Evolutionary conservation across 2,888 invertebrate genomes (phyloP).

Genomic region (Punctoribates punctum): DNA sequence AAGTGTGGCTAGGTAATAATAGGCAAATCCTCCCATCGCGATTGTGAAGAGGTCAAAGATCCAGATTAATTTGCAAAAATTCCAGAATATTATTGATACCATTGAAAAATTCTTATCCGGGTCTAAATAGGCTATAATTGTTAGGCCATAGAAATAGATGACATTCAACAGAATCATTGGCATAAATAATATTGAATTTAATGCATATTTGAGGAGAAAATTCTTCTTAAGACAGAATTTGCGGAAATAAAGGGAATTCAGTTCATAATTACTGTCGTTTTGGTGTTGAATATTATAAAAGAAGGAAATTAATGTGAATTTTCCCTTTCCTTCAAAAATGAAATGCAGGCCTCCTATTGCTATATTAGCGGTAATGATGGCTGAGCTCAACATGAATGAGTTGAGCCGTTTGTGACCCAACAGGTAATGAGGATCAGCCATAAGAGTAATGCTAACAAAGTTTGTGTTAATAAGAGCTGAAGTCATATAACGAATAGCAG

Average conservation of each 20-base stretch:
- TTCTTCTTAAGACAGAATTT: not conserved
- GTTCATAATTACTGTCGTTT: not conserved
- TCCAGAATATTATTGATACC: not conserved
- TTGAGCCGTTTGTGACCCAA: not conserved
- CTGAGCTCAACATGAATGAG: not conserved
- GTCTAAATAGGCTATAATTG: conserved; percentile 17
- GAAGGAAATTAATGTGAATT: not conserved
- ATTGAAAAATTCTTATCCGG: not conserved
- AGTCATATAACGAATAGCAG: not conserved
- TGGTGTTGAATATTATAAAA: not conserved
- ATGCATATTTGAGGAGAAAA: not conserved
- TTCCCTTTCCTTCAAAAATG: not conserved
- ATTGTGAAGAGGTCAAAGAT: not conserved
- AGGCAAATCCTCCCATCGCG: not conserved
- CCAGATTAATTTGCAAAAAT: not conserved
- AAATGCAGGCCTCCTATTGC: not conserved
- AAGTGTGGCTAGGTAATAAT: not conserved
- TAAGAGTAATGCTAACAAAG: not conserved
- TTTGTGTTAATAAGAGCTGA: not conserved
- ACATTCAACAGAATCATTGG: not conserved
- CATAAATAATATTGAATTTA: not conserved
- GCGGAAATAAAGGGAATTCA: not conserved
- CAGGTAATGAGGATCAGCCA: not conserved
- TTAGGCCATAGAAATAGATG: not conserved
- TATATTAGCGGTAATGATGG: not conserved